phyloP scores from a whole-genome alignment of 2,797 vertebrate species.

The Gallirallus australis region DNA sequence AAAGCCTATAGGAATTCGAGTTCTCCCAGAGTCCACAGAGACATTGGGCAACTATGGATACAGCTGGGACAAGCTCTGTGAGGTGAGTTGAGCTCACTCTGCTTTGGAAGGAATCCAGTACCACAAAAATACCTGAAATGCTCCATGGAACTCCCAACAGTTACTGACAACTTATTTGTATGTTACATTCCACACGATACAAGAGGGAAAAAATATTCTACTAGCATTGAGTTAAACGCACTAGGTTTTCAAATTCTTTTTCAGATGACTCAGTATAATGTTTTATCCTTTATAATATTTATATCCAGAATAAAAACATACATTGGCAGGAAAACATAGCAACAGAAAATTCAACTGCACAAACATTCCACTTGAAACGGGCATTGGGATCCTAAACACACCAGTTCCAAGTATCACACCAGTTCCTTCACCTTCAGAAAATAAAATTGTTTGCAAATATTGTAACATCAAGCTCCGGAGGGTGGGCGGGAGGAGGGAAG shows the following conservation, averaged over 20 bases:
- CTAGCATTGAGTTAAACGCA: neutral
- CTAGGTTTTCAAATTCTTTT: slow-evolving; percentile 1
- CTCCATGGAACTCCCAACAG: neutral
- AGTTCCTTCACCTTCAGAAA: neutral
- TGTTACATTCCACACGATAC: neutral
- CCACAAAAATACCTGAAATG: neutral
- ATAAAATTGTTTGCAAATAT: neutral
- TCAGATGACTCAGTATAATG: slow-evolving; percentile 26
- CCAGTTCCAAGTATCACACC: neutral
- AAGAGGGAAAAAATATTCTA: neutral
- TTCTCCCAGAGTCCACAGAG: neutral
- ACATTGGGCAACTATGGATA: neutral
- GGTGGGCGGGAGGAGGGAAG: neutral
- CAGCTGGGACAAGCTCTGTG: neutral
- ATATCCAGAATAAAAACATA: slow-evolving; percentile 31
- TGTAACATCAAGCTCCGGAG: neutral
- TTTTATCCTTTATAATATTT: slow-evolving; percentile 32
- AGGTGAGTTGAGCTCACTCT: neutral
- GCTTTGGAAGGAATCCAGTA: neutral
- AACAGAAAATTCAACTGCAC: slow-evolving; percentile 29
- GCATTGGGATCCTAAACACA: neutral
- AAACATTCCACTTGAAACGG: neutral
- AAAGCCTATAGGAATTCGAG: neutral
- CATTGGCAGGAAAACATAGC: slow-evolving; percentile 37
- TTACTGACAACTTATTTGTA: neutral